A percentile compares a stretch with the other conserved stretches of the same genome.
Evolutionary conservation across 1,140 invertebrate genomes (phyloP).

Genomic region (Zaprionus inermis): DNA sequence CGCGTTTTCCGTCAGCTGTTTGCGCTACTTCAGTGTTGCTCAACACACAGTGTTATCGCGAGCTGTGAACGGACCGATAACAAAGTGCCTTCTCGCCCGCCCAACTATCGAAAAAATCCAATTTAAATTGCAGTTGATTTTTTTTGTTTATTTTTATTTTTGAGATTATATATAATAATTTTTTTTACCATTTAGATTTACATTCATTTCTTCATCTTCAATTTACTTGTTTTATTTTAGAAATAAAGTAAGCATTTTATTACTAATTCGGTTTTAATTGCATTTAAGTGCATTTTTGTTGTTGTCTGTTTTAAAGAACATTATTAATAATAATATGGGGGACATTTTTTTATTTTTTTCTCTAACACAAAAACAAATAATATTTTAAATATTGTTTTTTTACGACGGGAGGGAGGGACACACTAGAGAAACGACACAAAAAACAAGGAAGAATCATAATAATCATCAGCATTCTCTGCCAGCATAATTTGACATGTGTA

Average conservation of each 20-base stretch:
- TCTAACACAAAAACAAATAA: constrained; percentile 78
- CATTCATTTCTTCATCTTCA: constrained; percentile 76
- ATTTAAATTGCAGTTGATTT: constrained; percentile 45
- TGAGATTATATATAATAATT: constrained; percentile 82
- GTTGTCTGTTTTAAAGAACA: constrained; percentile 59
- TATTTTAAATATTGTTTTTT: constrained; percentile 71
- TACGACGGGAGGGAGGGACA: constrained; percentile 45
- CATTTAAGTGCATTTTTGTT: constrained; percentile 69
- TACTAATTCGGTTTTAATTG: constrained; percentile 73
- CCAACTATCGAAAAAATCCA: constrained; percentile 14
- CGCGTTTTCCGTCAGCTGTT: constrained; percentile 43
- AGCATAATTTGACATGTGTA: constrained; percentile 49
- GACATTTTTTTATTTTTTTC: constrained; percentile 66
- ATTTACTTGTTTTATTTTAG: constrained; percentile 82
- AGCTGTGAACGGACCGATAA: constrained; percentile 8
- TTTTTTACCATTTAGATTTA: constrained; percentile 70
- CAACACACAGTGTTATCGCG: not conserved
- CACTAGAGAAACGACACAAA: constrained; percentile 44
- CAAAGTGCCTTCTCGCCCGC: not conserved
- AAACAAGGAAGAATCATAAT: constrained; percentile 42
- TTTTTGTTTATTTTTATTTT: constrained; percentile 59
- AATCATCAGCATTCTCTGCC: constrained; percentile 31
- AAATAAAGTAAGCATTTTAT: constrained; percentile 83
- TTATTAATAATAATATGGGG: constrained; percentile 58
- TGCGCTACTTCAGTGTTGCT: constrained; percentile 11